A percentile compares a stretch with the other conserved stretches of the same genome.
Conservation (phyloP, 2,797 vertebrate genomes). For the Notolepis coatsorum region DNA sequence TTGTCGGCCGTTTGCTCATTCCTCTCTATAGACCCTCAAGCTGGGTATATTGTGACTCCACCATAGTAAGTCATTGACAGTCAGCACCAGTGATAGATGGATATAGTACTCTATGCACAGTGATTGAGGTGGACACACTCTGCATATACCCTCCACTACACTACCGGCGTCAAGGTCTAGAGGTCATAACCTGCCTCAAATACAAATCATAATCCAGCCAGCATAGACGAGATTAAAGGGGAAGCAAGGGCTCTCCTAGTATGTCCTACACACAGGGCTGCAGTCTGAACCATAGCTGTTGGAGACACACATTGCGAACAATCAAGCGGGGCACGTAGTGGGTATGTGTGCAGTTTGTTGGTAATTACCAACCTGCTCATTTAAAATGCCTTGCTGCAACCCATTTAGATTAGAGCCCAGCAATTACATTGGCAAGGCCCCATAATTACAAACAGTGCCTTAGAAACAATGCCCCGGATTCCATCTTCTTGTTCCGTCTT, state of each 20-base stretch:
- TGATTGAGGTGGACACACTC: too few species aligned
- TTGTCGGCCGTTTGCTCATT: too few species aligned
- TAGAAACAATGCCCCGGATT: conserved; percentile 38
- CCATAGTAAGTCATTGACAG: too few species aligned
- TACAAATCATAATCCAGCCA: neutral
- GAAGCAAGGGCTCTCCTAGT: too few species aligned
- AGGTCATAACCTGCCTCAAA: too few species aligned
- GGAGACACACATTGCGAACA: conserved; percentile 75
- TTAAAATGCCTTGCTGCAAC: conserved; percentile 71
- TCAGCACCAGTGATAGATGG: too few species aligned
- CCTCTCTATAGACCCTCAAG: too few species aligned
- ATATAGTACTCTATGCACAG: too few species aligned
- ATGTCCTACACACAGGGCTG: conserved; percentile 38
- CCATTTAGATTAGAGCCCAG: conserved; percentile 68
- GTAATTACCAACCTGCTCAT: conserved; percentile 82
- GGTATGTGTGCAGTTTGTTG: conserved; percentile 70
- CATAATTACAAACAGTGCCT: conserved; percentile 67
- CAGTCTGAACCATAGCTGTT: conserved; percentile 77
- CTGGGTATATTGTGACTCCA: too few species aligned
- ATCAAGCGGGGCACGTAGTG: conserved; percentile 76
- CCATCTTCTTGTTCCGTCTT: neutral
- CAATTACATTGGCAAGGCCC: conserved; percentile 67
- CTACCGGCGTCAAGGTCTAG: too few species aligned
- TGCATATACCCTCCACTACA: too few species aligned
- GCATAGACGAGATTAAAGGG: neutral